Evolutionary conservation across 2,113 vertebrate species (phyloP).

Genomic region (Campylomormyrus tamandua): DNA sequence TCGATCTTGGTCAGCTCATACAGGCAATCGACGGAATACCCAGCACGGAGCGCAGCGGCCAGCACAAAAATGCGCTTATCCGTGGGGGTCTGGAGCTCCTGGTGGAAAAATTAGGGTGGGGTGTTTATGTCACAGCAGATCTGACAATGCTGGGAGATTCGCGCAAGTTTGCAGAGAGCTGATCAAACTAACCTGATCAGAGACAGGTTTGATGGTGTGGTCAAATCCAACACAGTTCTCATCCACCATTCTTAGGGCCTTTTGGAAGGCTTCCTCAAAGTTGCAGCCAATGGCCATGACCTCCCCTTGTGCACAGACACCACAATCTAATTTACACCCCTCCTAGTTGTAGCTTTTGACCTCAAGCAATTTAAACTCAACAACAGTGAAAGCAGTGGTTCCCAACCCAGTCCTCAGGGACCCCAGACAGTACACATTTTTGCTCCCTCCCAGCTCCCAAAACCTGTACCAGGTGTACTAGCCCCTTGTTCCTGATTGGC

Average conservation of each 20-base stretch:
- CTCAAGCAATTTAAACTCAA: neutral
- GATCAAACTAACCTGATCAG: constrained; percentile 65
- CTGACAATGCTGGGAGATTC: neutral
- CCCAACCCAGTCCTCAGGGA: too few relatives aligned
- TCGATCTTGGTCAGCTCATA: constrained; percentile 91
- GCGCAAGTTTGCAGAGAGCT: too few relatives aligned
- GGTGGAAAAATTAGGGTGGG: neutral
- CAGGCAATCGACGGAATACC: constrained; percentile 82
- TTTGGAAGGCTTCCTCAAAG: constrained; percentile 97
- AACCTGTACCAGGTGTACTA: too few relatives aligned
- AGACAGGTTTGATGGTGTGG: constrained; percentile 78
- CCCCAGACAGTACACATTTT: too few relatives aligned
- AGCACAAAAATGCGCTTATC: constrained; percentile 95
- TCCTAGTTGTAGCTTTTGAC: neutral
- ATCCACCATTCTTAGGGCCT: constrained; percentile 95
- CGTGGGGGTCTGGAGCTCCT: constrained; percentile 89
- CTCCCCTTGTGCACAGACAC: constrained; percentile 65
- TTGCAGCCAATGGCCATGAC: constrained; percentile 92
- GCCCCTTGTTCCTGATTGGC: too few relatives aligned
- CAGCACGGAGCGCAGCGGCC: constrained; percentile 74
- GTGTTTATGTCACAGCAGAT: neutral
- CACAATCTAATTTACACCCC: neutral
- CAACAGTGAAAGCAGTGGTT: neutral
- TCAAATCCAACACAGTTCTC: constrained; percentile 96
- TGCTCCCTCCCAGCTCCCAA: too few relatives aligned